Percentiles rank a stretch among this genome's conserved stretches.
Conservation (phyloP, 2,797 vertebrate species). For the Muscicapa striata region DNA sequence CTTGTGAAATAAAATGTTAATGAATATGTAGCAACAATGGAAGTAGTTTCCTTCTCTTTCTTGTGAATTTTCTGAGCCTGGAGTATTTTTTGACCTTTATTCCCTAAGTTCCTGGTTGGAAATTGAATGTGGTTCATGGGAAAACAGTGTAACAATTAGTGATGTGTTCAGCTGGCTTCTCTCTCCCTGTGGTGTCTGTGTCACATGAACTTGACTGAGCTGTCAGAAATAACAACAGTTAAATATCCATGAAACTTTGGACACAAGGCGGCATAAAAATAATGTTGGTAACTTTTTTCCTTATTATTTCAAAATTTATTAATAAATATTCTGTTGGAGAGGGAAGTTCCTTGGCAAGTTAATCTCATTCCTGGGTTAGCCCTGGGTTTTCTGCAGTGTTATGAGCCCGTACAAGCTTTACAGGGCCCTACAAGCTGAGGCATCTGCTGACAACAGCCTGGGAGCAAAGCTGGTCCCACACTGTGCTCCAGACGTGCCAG, state of each 20-base stretch:
- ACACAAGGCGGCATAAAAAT: background rate
- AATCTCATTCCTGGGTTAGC: background rate
- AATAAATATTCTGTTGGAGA: background rate
- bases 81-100: background rate
- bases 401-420: background rate
- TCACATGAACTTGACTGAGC: rapidly evolving
- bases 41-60: background rate
- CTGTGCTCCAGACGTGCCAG: background rate
- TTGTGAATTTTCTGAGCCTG: background rate
- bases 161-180: background rate
- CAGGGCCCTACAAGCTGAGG: background rate
- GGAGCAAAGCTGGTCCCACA: background rate
- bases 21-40: background rate
- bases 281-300: background rate
- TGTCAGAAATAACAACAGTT: background rate
- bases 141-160: background rate
- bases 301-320: background rate
- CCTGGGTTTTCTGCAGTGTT: background rate
- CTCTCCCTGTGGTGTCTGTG: background rate
- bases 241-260: background rate
- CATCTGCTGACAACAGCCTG: background rate
- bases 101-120: background rate
- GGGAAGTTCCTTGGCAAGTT: background rate
- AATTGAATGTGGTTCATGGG: background rate
- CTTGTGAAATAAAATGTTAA: conserved; percentile 16